Base-by-base conservation (phyloP, 2,888 invertebrate genomes). In the Drosophila fulvimacula region DNA sequence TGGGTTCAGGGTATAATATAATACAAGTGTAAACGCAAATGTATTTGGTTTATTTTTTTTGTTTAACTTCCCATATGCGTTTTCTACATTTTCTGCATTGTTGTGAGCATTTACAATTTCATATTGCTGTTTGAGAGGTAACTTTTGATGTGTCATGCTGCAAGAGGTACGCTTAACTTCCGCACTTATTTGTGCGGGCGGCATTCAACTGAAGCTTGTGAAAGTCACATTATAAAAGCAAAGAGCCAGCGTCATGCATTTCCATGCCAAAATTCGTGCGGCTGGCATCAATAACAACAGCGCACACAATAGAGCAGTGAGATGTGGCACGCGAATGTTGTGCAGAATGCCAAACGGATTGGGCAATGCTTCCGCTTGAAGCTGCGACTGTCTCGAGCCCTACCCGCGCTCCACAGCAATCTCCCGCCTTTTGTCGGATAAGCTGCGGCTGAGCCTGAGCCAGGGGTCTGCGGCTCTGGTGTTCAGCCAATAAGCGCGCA, bases 141-240 rank as follows among this genome's bases (percentile, higher is more conserved):
- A 34, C 67, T 76, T 64, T n/a, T 73, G 73, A 60, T 53, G 68
- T 56, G 56, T 73, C 77, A 77, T 73, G 63, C 24, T 39, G 65
- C 61, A 49, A 48, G 21, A 46, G 57, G 62, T 46, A 39, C 32
- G 60, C 46, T 38, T 17, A 34, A 78, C 66, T 78, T 73, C 76
- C 76, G 78, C 66, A 59, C 48, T 52, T 56, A 48, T 46, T 52
- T 32, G 61, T 46, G 42, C 21, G 56, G 51, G 24, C 30, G 56
- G 41, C 56, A 44, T 21, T 51, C 46, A n/a, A n/a, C 13, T n/a
- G 57, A 13, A 36, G 53, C 52, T 42, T 75, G 64, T 61, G 73
- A 73, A 77, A 69, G 73, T 68, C 73, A 38, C 56, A 81, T 82
- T 81, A 71, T 53, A 77, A 63, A 87, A 87, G 88, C 85, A 82